Percentiles rank a stretch among this genome's conserved stretches.
These are phyloP conservation scores for Lagopus muta DNA, from an alignment of 2,113 vertebrate genomes.

Conservation along the genomic window DNA sequence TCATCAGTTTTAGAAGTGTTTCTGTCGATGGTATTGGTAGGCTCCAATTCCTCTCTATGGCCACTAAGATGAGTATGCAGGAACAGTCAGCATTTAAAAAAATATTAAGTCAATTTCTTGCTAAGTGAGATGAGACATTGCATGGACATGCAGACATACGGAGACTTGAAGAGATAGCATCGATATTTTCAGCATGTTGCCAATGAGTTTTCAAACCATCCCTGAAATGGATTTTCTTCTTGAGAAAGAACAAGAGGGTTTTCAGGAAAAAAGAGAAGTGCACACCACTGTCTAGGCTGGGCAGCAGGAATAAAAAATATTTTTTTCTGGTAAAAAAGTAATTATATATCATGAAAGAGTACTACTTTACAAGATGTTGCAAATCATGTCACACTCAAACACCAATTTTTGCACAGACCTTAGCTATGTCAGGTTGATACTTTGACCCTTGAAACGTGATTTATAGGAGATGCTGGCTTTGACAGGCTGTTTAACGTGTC, in stretches of 20 bases:
- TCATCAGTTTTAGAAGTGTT: background rate
- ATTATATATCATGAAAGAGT: background rate
- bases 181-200: background rate
- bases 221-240: conserved; percentile 19
- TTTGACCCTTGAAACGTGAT: background rate
- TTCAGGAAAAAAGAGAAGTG: background rate
- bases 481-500: conserved; percentile 10
- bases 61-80: background rate
- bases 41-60: background rate
- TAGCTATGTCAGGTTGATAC: background rate
- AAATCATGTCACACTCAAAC: background rate
- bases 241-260: background rate
- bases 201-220: background rate
- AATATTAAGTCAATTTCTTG: background rate
- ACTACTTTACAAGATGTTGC: background rate
- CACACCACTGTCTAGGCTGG: background rate
- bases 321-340: background rate
- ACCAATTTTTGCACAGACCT: background rate
- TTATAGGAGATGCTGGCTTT: conserved; percentile 10
- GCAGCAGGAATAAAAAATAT: background rate
- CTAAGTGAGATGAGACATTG: background rate
- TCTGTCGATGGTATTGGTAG: background rate
- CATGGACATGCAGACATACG: background rate
- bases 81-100: background rate
- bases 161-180: background rate